phyloP scores from a whole-genome alignment of 2,888 invertebrate genomes.

The Coleophora flavipennella region DNA sequence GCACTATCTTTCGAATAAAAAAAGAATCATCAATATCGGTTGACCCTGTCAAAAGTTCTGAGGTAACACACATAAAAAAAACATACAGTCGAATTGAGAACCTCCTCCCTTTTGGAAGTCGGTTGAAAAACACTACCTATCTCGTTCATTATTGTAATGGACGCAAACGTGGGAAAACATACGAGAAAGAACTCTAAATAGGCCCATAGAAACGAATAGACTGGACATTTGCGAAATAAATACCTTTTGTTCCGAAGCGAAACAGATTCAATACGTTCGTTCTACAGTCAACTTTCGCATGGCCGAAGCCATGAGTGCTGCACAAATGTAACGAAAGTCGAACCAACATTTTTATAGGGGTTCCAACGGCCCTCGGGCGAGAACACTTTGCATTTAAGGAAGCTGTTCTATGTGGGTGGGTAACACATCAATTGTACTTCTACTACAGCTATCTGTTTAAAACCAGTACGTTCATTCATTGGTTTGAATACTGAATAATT shows the following conservation, averaged over 20 bases:
- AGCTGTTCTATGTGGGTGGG: conserved; percentile 61
- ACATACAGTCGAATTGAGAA: too few species aligned
- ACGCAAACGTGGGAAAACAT: too few species aligned
- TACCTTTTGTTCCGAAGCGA: conserved; percentile 19
- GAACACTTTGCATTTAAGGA: conserved; percentile 67
- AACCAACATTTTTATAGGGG: conserved; percentile 69
- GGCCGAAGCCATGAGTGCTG: conserved; percentile 28
- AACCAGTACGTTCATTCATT: not conserved
- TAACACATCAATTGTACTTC: conserved; percentile 51
- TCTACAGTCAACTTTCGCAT: conserved; percentile 28
- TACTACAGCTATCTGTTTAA: conserved; percentile 43
- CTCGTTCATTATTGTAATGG: too few species aligned
- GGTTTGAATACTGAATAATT: not conserved
- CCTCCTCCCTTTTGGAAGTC: too few species aligned
- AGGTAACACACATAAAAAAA: too few species aligned
- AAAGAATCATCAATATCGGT: too few species aligned
- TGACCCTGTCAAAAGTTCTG: too few species aligned
- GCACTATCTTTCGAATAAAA: too few species aligned
- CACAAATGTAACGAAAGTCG: conserved; percentile 63
- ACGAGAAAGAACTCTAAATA: conserved; percentile 28
- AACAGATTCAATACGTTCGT: conserved; percentile 17
- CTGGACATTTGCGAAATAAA: conserved; percentile 46
- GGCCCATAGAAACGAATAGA: conserved; percentile 43
- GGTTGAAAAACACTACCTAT: too few species aligned
- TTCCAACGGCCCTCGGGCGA: conserved; percentile 60